Evolutionary conservation across 2,113 vertebrate genomes (phyloP), one percentile per base, ranked within the genome.

Genomic region (Xiphophorus hellerii): DNA sequence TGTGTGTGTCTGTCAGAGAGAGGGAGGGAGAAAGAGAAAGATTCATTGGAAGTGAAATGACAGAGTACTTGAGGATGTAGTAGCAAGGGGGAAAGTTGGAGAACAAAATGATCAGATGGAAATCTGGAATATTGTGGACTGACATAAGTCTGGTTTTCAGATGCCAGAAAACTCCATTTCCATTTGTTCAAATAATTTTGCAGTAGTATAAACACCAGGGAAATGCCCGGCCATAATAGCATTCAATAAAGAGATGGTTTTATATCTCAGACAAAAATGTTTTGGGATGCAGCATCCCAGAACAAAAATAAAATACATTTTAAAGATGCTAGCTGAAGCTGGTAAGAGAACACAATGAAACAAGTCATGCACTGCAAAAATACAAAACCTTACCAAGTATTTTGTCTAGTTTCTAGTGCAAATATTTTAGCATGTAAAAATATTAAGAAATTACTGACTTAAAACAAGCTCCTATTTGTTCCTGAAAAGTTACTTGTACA

Each of bases 1-100:
- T 54, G 48, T 8, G 70, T 44, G 42, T 44, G 42, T 79, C 66
- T 76, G 76, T 54, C 17, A 20, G 10, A 22, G 7, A 25, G 25
- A 25, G 51, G 1, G 51, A 25, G 22, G 8, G 51, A 25, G 5
- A 48, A 20, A 30, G 33, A 63, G 65, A 76, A 61, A 70, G 68
- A 63, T 28, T 33, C 51, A 78, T 37, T 73, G 35, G 37, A 42
- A 54, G 17, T 73, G 73, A 75, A 68, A 71, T 62, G 66, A 86
- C 64, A 60, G 31, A 17, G 60, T 27, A 33, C 27, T 35, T 6
- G 62, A n/a, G 29, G 42, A 39, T 22, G 29, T 28, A 74, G 60
- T 33, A 73, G 69, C 48, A 65, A 30, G 28, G 51, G 35, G 3
- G 11, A n/a, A 51, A 69, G 37, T 17, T 68, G 63, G 37, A 66